These are phyloP conservation scores for Orius insidiosus DNA, from an alignment of 1,140 invertebrate species.

Conservation along the genomic window DNA sequence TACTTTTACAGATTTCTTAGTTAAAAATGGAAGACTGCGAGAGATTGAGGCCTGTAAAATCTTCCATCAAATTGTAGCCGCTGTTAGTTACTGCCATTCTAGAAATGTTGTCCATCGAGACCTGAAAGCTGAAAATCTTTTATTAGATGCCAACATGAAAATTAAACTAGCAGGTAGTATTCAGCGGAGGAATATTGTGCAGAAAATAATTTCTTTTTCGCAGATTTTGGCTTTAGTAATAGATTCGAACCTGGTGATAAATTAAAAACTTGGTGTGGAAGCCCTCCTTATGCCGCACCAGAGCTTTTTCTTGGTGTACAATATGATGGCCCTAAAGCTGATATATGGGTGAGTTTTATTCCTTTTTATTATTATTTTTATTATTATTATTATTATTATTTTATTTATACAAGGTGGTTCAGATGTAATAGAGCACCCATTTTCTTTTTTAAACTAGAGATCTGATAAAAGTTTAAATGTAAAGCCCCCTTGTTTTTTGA, in stretches of 20 bases:
- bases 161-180: constrained; percentile 72
- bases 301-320: constrained; percentile 94
- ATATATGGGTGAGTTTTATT: constrained; percentile 75
- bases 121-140: constrained; percentile 91
- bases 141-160: constrained; percentile 84
- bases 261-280: constrained; percentile 89
- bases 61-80: constrained; percentile 91
- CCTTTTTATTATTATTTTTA: too few relatives aligned
- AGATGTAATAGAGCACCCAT: too few relatives aligned
- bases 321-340: constrained; percentile 90
- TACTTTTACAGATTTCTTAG: constrained; percentile 66
- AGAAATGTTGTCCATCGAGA: constrained; percentile 88
- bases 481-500: too few relatives aligned
- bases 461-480: too few relatives aligned
- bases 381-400: too few relatives aligned
- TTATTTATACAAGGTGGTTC: too few relatives aligned
- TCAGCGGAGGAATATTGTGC: background rate
- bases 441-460: too few relatives aligned
- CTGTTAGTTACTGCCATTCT: constrained; percentile 89
- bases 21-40: constrained; percentile 83
- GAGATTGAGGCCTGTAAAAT: constrained; percentile 81
- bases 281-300: constrained; percentile 93
- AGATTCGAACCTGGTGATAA: constrained; percentile 68
- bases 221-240: constrained; percentile 89
- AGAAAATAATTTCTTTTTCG: constrained; percentile 2